Base-by-base conservation (phyloP, 2,113 vertebrate genomes). In the Pseudorectes ferrugineus region DNA sequence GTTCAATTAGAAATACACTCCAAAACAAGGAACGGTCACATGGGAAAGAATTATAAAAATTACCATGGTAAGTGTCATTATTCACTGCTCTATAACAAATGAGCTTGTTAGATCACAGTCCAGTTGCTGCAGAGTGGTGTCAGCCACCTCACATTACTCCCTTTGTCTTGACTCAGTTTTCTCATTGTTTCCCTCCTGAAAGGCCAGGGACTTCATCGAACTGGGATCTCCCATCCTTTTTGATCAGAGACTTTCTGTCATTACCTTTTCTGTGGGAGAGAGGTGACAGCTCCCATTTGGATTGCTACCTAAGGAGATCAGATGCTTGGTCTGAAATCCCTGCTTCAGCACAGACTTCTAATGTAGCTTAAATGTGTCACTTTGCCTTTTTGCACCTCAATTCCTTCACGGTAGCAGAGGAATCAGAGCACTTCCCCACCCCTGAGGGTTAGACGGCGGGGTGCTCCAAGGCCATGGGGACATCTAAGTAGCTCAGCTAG, bases 271-370 rank as follows among this genome's bases (percentile, higher is more conserved):
- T 52, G 31, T 23, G 45, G 71, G 55, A 96, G 42, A 71, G 28
- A 71, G 85, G 63, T 55, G 84, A 89, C 88, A 94, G 81, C 67
- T 95, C 87, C 63, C 71, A n/a, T 68, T 88, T 94, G 95, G 75
- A 73, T 66, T 85, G 82, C 66, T 79, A 65, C 92, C 88, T 65
- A 7, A 93, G 93, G 78, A 89, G 75, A 95, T 93, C 87, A 83
- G 88, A 84, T 83, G 79, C 75, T 43, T 73, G 51, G 36, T n/a
- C 92, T 93, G 63, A 96, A 90, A 95, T 86, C 67, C 48, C 52
- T 90, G 10, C 58, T 95, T 93, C 92, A 85, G 78, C 67, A 85
- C 46, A 85, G 81, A 40, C 75, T 94, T 95, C 75, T 83, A 88
- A 83, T n/a, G 59, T 6, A 90, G 54, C 72, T 92, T 84, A 67